These are phyloP conservation scores for Drosophila villosipedis DNA, from an alignment of 2,888 invertebrate species.

Conservation along the genomic window DNA sequence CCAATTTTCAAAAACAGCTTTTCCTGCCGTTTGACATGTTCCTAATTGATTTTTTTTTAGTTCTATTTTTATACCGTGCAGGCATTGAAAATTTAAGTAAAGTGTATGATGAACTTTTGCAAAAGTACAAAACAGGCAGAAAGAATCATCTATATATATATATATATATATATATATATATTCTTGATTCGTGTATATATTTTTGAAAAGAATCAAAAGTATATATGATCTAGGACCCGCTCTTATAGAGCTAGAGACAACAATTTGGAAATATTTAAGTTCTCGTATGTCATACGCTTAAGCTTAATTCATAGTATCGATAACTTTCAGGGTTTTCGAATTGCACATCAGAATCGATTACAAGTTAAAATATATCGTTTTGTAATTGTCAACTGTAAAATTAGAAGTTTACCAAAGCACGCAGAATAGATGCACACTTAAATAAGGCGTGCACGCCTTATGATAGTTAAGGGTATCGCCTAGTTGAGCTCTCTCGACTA, in stretches of 20 bases:
- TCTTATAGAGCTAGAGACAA: not conserved
- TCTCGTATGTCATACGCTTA: not conserved
- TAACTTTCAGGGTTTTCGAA: not conserved
- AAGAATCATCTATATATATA: not conserved
- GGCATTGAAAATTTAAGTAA: not conserved
- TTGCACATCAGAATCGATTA: not conserved
- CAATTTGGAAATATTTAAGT: not conserved
- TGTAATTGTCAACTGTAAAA: not conserved
- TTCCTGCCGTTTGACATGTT: slow-evolving; percentile 80
- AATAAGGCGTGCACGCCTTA: not conserved
- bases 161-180: not conserved
- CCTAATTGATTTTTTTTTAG: slow-evolving; percentile 77
- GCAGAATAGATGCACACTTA: not conserved
- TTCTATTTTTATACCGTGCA: not conserved
- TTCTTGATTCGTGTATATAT: not conserved
- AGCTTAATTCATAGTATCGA: not conserved
- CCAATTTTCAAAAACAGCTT: slow-evolving; percentile 80
- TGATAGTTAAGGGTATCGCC: not conserved
- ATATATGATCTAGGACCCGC: not conserved
- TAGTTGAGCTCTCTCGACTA: not conserved
- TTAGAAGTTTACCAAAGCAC: not conserved
- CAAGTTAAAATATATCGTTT: not conserved
- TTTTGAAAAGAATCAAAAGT: not conserved
- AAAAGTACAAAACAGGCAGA: not conserved
- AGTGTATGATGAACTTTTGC: not conserved